These are phyloP conservation scores for Tapera naevia DNA, from an alignment of 2,797 vertebrate species.

Conservation along the genomic window DNA sequence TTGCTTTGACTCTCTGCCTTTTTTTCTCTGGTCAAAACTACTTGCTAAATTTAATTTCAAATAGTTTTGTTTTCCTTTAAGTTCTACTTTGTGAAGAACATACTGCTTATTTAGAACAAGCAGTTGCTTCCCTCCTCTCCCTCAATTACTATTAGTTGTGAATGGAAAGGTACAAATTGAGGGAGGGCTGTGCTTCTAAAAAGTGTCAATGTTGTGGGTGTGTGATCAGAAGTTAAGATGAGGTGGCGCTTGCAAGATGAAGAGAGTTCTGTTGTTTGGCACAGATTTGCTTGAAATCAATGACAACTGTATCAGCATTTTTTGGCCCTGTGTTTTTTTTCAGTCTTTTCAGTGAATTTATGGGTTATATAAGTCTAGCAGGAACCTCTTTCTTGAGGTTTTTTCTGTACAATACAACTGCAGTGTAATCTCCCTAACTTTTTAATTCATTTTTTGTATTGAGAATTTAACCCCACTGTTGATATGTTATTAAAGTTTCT, in stretches of 20 bases:
- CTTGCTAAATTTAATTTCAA: background rate
- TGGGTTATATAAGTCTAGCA: no score
- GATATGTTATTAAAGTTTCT: background rate
- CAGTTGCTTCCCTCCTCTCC: rapidly evolving
- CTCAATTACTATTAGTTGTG: background rate
- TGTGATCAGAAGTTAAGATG: conserved; percentile 14
- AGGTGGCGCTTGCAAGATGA: background rate
- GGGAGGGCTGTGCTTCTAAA: conserved; percentile 9
- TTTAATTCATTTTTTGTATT: background rate
- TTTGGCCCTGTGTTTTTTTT: background rate
- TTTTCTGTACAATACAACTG: background rate
- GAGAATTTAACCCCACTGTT: conserved; percentile 27
- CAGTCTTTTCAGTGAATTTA: no score
- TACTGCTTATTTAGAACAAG: background rate
- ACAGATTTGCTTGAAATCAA: conserved; percentile 3
- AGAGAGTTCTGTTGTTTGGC: background rate
- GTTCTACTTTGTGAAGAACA: background rate
- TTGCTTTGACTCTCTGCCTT: background rate
- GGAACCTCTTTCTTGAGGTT: background rate
- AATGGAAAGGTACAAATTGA: conserved; percentile 9
- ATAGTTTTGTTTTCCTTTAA: background rate
- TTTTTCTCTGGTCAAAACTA: background rate
- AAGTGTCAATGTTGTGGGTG: background rate
- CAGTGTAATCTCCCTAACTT: background rate
- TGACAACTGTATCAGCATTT: background rate